Conservation (phyloP, 2,113 vertebrate genomes). For the Piaya cayana region DNA sequence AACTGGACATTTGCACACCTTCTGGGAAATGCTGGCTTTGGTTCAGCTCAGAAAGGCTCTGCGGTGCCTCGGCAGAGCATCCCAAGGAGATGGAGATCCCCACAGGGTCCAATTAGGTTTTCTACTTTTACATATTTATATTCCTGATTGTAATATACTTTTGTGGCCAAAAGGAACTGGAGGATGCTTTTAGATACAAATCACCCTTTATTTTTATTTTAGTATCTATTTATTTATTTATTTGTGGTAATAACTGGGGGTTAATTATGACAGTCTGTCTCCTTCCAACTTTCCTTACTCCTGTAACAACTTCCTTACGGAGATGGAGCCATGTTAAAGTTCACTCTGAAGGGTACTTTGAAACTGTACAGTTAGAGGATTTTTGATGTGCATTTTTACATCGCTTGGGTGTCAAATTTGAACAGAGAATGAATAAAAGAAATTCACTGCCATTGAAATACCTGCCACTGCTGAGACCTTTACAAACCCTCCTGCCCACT, state of each 20-base stretch:
- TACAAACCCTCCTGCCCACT: not conserved
- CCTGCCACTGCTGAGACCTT: not conserved
- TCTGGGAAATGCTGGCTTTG: not conserved
- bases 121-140: not conserved
- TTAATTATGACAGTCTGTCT: not conserved
- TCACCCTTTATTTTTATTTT: not conserved
- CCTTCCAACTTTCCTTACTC: not conserved
- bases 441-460: not conserved
- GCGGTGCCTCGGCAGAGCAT: accelerated
- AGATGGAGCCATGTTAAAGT: not conserved
- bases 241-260: not conserved
- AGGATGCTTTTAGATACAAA: not conserved
- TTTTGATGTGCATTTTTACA: not conserved
- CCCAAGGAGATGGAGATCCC: not conserved
- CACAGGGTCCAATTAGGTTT: not conserved
- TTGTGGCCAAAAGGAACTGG: not conserved
- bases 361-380: not conserved
- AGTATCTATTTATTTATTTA: not conserved
- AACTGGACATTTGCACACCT: not conserved
- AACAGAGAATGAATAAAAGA: not conserved
- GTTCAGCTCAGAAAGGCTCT: not conserved
- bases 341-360: not conserved
- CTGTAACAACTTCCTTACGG: not conserved
- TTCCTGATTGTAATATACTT: not conserved
- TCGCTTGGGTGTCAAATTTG: not conserved